Evolutionary conservation across 2,797 vertebrate genomes (phyloP).

Genomic region (Pangasius sanitwongsei): DNA sequence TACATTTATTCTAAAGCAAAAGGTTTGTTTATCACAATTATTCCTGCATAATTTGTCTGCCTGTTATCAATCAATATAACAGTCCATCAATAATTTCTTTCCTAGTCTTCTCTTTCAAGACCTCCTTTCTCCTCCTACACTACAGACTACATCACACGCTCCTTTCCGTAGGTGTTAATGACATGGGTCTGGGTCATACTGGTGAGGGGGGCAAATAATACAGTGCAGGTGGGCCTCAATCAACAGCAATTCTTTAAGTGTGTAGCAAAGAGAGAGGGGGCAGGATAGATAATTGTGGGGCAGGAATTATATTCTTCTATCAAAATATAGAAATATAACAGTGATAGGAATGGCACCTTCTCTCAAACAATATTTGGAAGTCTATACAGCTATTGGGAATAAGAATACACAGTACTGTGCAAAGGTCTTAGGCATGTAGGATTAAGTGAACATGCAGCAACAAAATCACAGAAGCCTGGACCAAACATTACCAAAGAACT

Average conservation of each 20-base stretch:
- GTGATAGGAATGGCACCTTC: neutral
- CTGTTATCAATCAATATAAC: neutral
- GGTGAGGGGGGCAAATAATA: neutral
- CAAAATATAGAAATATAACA: neutral
- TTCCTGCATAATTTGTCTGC: neutral
- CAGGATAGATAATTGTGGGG: conserved; percentile 12
- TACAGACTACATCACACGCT: neutral
- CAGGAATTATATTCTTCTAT: conserved; percentile 12
- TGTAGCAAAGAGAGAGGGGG: conserved; percentile 14
- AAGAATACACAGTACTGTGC: neutral
- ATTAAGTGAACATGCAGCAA: no score
- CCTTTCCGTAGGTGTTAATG: conserved; percentile 12
- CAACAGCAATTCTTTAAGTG: conserved; percentile 48
- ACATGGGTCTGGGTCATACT: neutral
- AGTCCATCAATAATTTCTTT: neutral
- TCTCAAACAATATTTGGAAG: neutral
- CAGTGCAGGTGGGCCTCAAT: conserved; percentile 42
- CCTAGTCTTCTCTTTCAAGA: neutral
- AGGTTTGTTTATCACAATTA: neutral
- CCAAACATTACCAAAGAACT: no score
- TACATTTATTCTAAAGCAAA: neutral
- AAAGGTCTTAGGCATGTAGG: no score
- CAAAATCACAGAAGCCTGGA: no score
- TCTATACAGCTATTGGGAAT: neutral
- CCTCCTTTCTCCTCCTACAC: neutral